Evolutionary conservation across 2,797 vertebrate genomes (phyloP).

Genomic region (Cynodonichthys magdalenae): DNA sequence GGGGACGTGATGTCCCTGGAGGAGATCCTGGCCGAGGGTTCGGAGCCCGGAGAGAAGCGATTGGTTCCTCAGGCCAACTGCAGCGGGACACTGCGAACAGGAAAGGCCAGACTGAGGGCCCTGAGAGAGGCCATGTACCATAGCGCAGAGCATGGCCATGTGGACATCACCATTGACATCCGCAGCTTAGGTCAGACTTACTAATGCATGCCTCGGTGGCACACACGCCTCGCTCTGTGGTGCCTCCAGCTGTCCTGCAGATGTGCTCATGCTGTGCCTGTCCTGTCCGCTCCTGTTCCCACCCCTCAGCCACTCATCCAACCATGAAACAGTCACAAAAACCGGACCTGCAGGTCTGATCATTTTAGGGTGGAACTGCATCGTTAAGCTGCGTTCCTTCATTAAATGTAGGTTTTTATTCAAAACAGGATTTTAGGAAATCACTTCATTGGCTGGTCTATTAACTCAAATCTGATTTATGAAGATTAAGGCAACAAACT

Average conservation of each 20-base stretch:
- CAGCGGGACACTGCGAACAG: constrained; percentile 80
- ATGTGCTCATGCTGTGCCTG: constrained; percentile 70
- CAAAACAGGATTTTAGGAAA: background rate
- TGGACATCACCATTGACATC: constrained; percentile 89
- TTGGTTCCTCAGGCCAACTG: constrained; percentile 70
- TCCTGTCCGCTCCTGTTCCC: constrained; percentile 52
- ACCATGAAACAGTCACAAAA: constrained; percentile 26
- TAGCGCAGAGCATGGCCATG: constrained; percentile 86
- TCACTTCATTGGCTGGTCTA: background rate
- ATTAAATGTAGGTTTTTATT: no score
- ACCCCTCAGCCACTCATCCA: constrained; percentile 29
- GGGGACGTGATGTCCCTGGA: constrained; percentile 84
- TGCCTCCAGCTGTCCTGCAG: constrained; percentile 72
- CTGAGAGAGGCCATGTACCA: constrained; percentile 89
- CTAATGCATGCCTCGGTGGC: constrained; percentile 70
- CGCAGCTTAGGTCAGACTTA: constrained; percentile 86
- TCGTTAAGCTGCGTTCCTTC: no score
- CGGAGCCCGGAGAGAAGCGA: constrained; percentile 72
- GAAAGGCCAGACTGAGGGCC: constrained; percentile 85
- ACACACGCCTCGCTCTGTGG: constrained; percentile 54
- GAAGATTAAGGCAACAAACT: no score
- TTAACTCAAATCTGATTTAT: no score
- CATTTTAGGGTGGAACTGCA: no score
- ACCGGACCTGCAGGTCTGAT: no score
- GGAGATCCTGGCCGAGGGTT: constrained; percentile 85